Base-by-base conservation (phyloP, 2,797 vertebrate genomes). In the Notolabrus celidotus region DNA sequence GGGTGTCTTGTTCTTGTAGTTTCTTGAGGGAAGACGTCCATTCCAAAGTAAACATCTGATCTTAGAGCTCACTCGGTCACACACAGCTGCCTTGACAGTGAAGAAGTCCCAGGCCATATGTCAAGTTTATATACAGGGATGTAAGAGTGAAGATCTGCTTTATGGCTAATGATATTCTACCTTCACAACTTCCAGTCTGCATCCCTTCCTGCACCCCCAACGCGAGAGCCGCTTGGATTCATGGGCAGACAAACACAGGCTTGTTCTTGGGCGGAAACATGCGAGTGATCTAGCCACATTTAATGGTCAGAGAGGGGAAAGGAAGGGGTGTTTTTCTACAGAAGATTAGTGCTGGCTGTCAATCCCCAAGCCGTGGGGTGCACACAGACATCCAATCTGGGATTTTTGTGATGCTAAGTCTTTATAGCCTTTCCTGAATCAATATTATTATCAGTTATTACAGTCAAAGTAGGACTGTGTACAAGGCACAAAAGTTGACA, bases 1-100 rank as follows among this genome's bases (percentile, higher is more conserved):
- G 67, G 31, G 45, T 54, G 54, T 84, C 69, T 59, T 80, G 65
- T 72, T 88, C 74, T 50, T 67, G 65, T 62, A 42, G 55, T 74
- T 77, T 76, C 60, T 74, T 66, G 38, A 61, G 74, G 69, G 66
- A 77, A 70, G 74, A 71, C 10, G 7, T 63, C 56, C 46, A 10
- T 54, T 85, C 87, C 87, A 91, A 90, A 79, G 60, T 60, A 85
- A 92, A 92, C 84, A 88, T 38, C 25, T 62, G 51, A 85, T 77
- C 75, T 59, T 64, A 74, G 77, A 39, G 42, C 66, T 77, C 67
- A 29, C 63, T 80, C 55, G 43, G 74, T 71, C 61, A 51, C 50
- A 65, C 56, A 68, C 74, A 83, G 87, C 86, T 82, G 79, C 75
- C 74, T 55, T 41, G 16, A 38, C n/a, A 64, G 29, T 29, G 63